Evolutionary conservation across 2,113 vertebrate genomes (phyloP), one percentile per base, ranked within the genome.

Genomic region (Pedetes capensis): DNA sequence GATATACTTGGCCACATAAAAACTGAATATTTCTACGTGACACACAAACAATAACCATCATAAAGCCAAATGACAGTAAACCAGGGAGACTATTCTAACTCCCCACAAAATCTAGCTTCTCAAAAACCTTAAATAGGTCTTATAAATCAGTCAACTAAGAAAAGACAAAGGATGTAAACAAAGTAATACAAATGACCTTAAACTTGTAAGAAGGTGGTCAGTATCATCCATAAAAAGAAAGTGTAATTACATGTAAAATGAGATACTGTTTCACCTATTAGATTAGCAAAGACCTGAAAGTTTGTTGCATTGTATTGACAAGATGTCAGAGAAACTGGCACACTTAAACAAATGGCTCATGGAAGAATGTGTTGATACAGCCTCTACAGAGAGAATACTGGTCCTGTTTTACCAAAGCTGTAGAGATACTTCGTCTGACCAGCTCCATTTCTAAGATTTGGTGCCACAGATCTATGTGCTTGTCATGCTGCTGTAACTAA

Each of bases 341-440:
- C 2, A 1, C 10, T n/a, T n/a, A n/a, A n/a, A 23, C 4, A 2
- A 4, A 16, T 47, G 55, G 51, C 61, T n/a, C 44, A 10, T n/a
- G 8, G 51, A n/a, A 23, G 29, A 37, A 3, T 12, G 25, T 16
- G 22, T 20, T 25, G 16, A 29, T 13, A 13, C 20, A 51, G 12
- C 18, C 53, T 87, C 75, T 63, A 29, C 1, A 16, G 29, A 42
- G n/a, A 61, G 37, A 83, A 69, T 53, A 13, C 63, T 25, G 68
- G 25, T 8, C 34, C 1, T 49, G 34, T 34, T 63, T 69, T 87
- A 44, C 51, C 17, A 79, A 51, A 86, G 8, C 17, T 29, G 0
- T 37, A 47, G 66, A 47, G 1, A 42, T 17, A 1, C 78, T 27
- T 32, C 61, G 22, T 93, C 68, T 83, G 72, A 51, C 20, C 44